Evolutionary conservation across 1,140 invertebrate genomes (phyloP).

Genomic region (Drosophila kikkawai): DNA sequence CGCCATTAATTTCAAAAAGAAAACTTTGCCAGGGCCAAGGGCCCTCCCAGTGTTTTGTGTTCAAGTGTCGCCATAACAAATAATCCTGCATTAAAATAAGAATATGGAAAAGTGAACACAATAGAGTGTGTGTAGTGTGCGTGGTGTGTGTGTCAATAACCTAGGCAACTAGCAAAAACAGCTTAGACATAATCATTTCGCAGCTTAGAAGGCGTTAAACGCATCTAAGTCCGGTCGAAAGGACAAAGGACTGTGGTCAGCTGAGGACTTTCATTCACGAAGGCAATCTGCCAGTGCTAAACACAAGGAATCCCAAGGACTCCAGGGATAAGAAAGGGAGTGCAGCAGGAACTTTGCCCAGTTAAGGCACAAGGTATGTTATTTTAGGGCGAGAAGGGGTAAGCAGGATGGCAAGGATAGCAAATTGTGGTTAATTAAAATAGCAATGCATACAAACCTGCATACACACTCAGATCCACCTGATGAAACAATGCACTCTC

Average conservation of each 20-base stretch:
- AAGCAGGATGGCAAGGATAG: neutral
- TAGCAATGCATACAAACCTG: conserved; percentile 34
- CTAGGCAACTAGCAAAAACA: conserved; percentile 52
- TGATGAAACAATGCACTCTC: conserved; percentile 51
- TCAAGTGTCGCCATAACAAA: conserved; percentile 41
- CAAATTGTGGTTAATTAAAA: conserved; percentile 75
- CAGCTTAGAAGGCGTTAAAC: conserved; percentile 74
- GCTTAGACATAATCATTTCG: conserved; percentile 71
- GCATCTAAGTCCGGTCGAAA: conserved; percentile 62
- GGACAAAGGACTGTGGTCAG: conserved; percentile 57
- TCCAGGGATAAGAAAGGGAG: neutral
- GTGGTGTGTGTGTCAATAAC: conserved; percentile 60
- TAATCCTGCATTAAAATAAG: conserved; percentile 52
- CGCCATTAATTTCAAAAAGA: neutral
- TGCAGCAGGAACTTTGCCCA: neutral
- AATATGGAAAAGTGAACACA: conserved; percentile 33
- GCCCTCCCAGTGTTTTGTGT: conserved; percentile 1
- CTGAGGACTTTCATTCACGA: conserved; percentile 2
- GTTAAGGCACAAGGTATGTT: conserved; percentile 20
- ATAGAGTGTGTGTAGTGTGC: conserved; percentile 14
- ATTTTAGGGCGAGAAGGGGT: neutral
- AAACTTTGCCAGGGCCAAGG: conserved; percentile 1
- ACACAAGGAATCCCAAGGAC: conserved; percentile 30
- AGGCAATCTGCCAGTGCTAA: conserved; percentile 21
- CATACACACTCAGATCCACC: conserved; percentile 1